These are phyloP conservation scores for Trichacis sp. DNA, from an alignment of 2,888 invertebrate species.

Conservation along the genomic window DNA sequence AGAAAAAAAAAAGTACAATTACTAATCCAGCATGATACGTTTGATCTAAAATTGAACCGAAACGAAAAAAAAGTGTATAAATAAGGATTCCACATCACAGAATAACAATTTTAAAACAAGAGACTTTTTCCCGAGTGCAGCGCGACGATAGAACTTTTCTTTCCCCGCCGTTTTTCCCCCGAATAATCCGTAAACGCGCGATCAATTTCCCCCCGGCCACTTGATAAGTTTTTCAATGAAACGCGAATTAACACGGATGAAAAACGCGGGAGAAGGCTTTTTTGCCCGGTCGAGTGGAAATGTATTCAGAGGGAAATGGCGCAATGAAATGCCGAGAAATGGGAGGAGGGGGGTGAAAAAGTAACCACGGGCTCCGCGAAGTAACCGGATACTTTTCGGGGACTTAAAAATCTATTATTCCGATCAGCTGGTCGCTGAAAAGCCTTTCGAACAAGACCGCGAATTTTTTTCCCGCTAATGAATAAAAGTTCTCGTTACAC, in stretches of 20 bases:
- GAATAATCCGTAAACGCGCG: neutral
- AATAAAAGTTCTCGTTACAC: too few species aligned
- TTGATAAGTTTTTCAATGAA: neutral
- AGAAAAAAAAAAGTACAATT: too few species aligned
- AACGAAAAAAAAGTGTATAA: too few species aligned
- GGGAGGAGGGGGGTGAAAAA: too few species aligned
- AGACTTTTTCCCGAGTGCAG: too few species aligned
- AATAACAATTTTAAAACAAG: too few species aligned
- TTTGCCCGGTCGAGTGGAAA: neutral
- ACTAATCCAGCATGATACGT: too few species aligned
- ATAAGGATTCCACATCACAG: too few species aligned
- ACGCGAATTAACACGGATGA: constrained; percentile 3
- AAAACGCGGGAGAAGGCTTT: neutral
- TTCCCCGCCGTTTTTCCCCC: neutral
- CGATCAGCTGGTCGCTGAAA: constrained; percentile 37
- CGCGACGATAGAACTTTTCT: neutral
- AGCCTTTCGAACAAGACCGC: too few species aligned
- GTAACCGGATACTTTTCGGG: constrained; percentile 24
- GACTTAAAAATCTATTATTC: constrained; percentile 34
- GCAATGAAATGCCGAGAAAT: constrained; percentile 8
- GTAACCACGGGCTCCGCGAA: constrained; percentile 22
- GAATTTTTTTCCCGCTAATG: too few species aligned
- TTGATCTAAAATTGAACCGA: too few species aligned
- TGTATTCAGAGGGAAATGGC: constrained; percentile 22
- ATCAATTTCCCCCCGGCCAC: neutral